Conservation (phyloP, 2,888 invertebrate genomes). For the Masnerella sp. region DNA sequence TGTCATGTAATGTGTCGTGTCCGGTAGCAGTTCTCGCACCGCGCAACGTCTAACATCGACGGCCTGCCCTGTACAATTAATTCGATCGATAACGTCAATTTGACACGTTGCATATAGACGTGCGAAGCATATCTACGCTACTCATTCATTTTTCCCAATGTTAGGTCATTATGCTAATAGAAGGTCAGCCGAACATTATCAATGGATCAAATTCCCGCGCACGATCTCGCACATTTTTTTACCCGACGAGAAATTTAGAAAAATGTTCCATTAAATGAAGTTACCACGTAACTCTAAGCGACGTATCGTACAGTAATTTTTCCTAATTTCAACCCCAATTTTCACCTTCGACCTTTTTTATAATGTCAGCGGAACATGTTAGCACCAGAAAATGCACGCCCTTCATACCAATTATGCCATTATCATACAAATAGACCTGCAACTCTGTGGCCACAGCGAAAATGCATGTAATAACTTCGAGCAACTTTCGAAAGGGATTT, state of each 20-base stretch:
- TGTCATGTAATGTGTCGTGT: conserved; percentile 97
- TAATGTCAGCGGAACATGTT: not conserved
- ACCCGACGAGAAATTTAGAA: too few relatives aligned
- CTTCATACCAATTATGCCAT: conserved; percentile 30
- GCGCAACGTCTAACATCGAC: conserved; percentile 91
- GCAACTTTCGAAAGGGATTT: conserved; percentile 16
- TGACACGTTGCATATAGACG: conserved; percentile 55
- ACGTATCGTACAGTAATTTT: too few relatives aligned
- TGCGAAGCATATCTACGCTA: conserved; percentile 40
- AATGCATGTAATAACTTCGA: conserved; percentile 23
- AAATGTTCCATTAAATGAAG: too few relatives aligned
- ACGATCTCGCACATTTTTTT: too few relatives aligned
- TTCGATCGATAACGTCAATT: conserved; percentile 69
- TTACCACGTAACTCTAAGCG: too few relatives aligned
- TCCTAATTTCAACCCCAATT: too few relatives aligned
- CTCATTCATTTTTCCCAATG: conserved; percentile 6
- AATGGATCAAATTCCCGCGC: too few relatives aligned
- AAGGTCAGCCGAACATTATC: too few relatives aligned
- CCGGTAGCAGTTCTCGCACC: conserved; percentile 92
- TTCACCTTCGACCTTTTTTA: conserved; percentile 15
- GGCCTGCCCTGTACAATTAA: conserved; percentile 84
- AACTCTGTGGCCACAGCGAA: conserved; percentile 5
- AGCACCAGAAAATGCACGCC: conserved; percentile 10
- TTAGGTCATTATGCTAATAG: too few relatives aligned
- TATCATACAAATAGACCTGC: conserved; percentile 26